Percentiles rank a stretch among this genome's conserved stretches.
phyloP scores from a whole-genome alignment of 2,113 vertebrate genomes.

The Callopanchax toddi region DNA sequence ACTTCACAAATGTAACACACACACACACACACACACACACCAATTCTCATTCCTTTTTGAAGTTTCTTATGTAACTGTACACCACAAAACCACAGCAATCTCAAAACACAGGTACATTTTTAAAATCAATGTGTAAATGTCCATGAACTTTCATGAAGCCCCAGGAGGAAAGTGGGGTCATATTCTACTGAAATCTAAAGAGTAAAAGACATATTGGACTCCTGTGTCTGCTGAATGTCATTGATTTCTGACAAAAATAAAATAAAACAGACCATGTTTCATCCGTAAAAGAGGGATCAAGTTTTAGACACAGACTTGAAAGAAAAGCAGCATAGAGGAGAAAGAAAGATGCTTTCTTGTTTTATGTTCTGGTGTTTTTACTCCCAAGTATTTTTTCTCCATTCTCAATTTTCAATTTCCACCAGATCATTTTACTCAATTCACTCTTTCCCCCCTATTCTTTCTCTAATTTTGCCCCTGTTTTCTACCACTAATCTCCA shows the following conservation, averaged over 20 bases:
- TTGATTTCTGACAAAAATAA: constrained; percentile 76
- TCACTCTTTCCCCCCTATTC: neutral
- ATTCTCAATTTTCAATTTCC: neutral
- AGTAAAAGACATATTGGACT: constrained; percentile 72
- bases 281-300: constrained; percentile 72
- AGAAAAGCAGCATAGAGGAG: constrained; percentile 9
- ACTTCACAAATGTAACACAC: no score
- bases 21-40: no score
- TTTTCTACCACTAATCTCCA: neutral
- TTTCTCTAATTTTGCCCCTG: neutral
- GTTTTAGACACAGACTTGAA: constrained; percentile 43
- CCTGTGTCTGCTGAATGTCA: constrained; percentile 60
- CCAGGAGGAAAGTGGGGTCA: constrained; percentile 48
- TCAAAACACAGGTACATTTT: constrained; percentile 61
- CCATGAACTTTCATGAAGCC: constrained; percentile 38
- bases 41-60: constrained; percentile 2
- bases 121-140: constrained; percentile 69
- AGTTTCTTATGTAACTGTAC: constrained; percentile 42
- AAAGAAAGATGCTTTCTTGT: constrained; percentile 1
- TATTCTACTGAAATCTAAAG: constrained; percentile 69
- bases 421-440: no score
- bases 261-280: constrained; percentile 59
- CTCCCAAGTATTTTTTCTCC: no score
- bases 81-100: constrained; percentile 63
- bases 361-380: neutral